Evolutionary conservation across 2,888 invertebrate genomes (phyloP), one percentile per base, ranked within the genome.

Genomic region (Ichneumon xanthorius): DNA sequence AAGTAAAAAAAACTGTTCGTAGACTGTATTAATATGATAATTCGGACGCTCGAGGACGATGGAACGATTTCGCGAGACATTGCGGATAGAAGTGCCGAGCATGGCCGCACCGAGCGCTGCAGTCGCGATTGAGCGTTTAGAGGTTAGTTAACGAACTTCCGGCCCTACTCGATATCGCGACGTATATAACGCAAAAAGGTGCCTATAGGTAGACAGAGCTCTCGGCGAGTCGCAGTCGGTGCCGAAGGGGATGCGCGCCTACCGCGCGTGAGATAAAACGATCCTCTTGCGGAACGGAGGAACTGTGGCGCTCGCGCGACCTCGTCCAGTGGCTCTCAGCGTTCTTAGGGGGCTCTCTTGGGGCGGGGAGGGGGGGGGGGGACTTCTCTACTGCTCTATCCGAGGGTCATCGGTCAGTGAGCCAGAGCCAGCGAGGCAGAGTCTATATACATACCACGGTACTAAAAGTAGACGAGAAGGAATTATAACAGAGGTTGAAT

Each of bases 361-460:
- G 45, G 14, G 14, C 0, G 45, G 37, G 37, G 1, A 1, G 37
- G 37, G 37, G 37, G 37, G 6, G 37, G 45, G 37, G 45, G n/a
- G 45, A 19, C 14, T 26, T 16, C 37, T 63, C 45, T 45, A 45
- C 58, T 58, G 22, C 11, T 58, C 70, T 48, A 67, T 30, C 26
- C 50, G 75, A 65, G 68, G 55, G 68, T 67, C 65, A 70, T 55
- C 67, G 72, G 78, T 73, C 53, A 82, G 77, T 68, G 65, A 72
- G 82, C 50, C 77, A 78, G 48, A 58, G 58, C 58, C 58, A 3
- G 22, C 82, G 77, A 67, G 55, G 63, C 63, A 53, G 70, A 77
- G 63, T 82, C 55, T 68, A 58, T 22, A 58, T 58, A 58, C 77
- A 71, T 77, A 30, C 37, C 26, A 19, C 22, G 37, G 53, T 40